Conservation (phyloP, 2,113 vertebrate genomes). For the Tichodroma muraria region DNA sequence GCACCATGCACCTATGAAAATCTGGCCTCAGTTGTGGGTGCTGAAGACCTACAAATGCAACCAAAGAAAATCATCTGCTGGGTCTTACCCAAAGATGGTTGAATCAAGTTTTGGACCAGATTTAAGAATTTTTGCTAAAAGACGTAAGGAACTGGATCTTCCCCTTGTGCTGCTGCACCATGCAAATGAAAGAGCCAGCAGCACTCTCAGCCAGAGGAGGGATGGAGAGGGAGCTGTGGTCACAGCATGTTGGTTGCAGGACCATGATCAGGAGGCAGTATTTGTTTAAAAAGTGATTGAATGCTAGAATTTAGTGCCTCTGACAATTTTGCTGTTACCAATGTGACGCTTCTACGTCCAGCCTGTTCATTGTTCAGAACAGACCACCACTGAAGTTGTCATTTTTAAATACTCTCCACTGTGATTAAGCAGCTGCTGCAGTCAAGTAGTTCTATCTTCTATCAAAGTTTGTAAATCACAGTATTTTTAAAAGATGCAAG, state of each 20-base stretch:
- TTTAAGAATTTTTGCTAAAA: not conserved
- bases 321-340: not conserved
- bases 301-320: not conserved
- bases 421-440: conserved; percentile 28
- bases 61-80: conserved; percentile 11
- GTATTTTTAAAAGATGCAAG: conserved; percentile 7
- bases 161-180: not conserved
- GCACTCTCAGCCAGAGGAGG: not conserved
- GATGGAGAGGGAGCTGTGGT: not conserved
- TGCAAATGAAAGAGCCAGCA: not conserved
- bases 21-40: not conserved
- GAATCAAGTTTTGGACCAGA: not conserved
- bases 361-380: not conserved
- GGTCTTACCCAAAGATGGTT: not conserved
- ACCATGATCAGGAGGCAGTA: not conserved
- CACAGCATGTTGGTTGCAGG: not conserved
- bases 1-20: not conserved
- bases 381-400: conserved; percentile 33
- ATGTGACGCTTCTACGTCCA: not conserved
- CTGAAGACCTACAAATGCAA: not conserved
- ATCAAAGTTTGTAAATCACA: not conserved
- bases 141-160: not conserved
- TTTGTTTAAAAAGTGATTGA: not conserved
- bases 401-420: not conserved
- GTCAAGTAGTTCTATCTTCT: conserved; percentile 2